Conservation (phyloP, 2,888 invertebrate species). For the Julus scandinavius region DNA sequence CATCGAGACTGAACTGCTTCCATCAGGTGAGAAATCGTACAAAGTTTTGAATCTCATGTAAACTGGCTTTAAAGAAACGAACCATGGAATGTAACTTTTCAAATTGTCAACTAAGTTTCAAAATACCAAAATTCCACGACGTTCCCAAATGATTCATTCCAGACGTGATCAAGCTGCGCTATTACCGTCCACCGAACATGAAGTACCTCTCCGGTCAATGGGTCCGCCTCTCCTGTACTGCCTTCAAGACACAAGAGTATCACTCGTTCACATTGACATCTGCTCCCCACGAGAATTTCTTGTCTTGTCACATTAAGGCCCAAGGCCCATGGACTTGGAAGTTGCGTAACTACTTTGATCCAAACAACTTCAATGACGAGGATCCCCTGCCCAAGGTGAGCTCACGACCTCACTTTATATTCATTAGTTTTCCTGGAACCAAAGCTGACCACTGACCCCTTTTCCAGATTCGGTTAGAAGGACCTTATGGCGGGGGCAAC, state of each 20-base stretch:
- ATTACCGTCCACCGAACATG: conserved; percentile 93
- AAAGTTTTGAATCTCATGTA: conserved; percentile 28
- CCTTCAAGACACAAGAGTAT: conserved; percentile 87
- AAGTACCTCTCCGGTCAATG: conserved; percentile 95
- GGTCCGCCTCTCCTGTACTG: conserved; percentile 91
- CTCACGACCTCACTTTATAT: not conserved
- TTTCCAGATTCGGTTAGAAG: conserved; percentile 78
- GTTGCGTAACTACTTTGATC: conserved; percentile 91
- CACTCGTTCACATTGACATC: conserved; percentile 96
- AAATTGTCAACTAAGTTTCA: not conserved
- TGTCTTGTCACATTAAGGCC: conserved; percentile 94
- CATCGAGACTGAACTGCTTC: conserved; percentile 89
- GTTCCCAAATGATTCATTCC: not conserved
- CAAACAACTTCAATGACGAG: conserved; percentile 87
- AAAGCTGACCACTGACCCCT: not conserved
- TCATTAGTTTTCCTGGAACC: too few species aligned
- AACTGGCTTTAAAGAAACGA: too few species aligned
- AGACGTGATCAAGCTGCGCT: conserved; percentile 76
- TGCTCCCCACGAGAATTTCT: conserved; percentile 93
- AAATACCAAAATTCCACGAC: not conserved
- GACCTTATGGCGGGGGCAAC: conserved; percentile 97
- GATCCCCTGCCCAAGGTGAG: conserved; percentile 78
- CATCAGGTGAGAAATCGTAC: conserved; percentile 71
- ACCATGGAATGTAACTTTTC: too few species aligned
- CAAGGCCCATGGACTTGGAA: conserved; percentile 98